Percentiles rank a stretch among this genome's conserved stretches.
phyloP scores from a whole-genome alignment of 2,113 vertebrate species.

The Phalacrocorax carbo region DNA sequence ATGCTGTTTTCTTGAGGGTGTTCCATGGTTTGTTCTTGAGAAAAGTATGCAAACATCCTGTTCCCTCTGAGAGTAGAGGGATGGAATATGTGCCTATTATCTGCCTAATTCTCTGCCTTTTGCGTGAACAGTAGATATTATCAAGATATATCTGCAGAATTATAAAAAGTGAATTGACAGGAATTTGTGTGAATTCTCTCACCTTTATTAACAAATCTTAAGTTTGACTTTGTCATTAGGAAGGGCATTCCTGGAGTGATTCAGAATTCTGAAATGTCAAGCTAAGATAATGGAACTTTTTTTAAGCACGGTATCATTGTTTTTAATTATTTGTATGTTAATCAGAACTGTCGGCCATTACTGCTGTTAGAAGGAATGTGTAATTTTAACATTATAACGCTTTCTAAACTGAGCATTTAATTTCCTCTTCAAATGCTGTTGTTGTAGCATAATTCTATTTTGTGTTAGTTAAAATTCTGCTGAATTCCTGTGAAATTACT shows the following conservation, averaged over 20 bases:
- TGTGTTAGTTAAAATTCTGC: not conserved
- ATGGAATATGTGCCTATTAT: not conserved
- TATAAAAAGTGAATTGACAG: not conserved
- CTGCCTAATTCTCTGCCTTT: not conserved
- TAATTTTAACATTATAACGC: not conserved
- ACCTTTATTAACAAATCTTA: not conserved
- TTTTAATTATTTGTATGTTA: not conserved
- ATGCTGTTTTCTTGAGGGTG: slow-evolving; percentile 6
- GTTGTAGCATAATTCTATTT: not conserved
- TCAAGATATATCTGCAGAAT: not conserved
- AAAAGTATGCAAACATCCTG: not conserved
- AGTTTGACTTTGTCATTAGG: not conserved
- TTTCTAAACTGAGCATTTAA: not conserved
- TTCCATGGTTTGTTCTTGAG: not conserved
- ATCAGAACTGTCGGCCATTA: not conserved
- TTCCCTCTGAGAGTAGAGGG: not conserved
- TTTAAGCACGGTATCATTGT: not conserved
- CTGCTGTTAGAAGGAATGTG: not conserved
- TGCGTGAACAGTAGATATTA: not conserved
- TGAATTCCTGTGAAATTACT: not conserved
- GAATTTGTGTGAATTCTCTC: not conserved
- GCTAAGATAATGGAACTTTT: not conserved
- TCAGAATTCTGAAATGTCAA: not conserved
- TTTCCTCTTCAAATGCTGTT: not conserved
- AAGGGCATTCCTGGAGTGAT: not conserved